Percentiles rank a stretch among this genome's conserved stretches.
These are phyloP conservation scores for Diadema setosum DNA, from an alignment of 35 echinoderm and acorn worm genomes.

Conservation along the genomic window DNA sequence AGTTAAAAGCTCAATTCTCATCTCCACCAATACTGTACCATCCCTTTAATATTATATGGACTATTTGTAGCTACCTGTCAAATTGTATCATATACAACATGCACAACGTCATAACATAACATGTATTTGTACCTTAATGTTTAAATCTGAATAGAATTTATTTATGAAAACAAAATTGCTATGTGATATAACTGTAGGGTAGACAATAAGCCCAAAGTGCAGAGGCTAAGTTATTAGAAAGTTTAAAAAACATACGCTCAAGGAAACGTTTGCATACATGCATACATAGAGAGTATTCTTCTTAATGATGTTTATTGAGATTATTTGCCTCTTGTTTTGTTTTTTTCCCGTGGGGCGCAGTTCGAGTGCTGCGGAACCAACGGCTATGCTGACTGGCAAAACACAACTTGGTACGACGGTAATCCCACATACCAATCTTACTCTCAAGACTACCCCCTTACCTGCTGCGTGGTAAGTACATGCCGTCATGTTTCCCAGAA, in stretches of 20 bases:
- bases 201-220: background rate
- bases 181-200: background rate
- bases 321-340: background rate
- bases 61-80: too few species aligned
- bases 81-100: too few species aligned
- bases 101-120: too few species aligned
- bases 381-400: conserved; percentile 35
- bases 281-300: background rate
- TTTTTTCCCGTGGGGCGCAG: background rate
- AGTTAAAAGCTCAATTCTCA: too few species aligned
- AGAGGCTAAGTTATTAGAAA: background rate
- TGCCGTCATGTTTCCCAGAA: too few species aligned
- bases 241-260: background rate
- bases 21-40: too few species aligned
- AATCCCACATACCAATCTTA: background rate
- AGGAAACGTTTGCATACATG: background rate
- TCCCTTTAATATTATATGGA: too few species aligned
- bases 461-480: conserved; percentile 66
- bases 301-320: background rate
- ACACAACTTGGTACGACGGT: background rate
- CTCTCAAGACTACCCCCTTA: background rate
- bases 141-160: too few species aligned
- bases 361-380: conserved; percentile 59
- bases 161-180: background rate
- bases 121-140: too few species aligned